Percentiles rank a stretch among this genome's conserved stretches.
phyloP scores from a whole-genome alignment of 2,113 vertebrate species.

The Rhea pennata region DNA sequence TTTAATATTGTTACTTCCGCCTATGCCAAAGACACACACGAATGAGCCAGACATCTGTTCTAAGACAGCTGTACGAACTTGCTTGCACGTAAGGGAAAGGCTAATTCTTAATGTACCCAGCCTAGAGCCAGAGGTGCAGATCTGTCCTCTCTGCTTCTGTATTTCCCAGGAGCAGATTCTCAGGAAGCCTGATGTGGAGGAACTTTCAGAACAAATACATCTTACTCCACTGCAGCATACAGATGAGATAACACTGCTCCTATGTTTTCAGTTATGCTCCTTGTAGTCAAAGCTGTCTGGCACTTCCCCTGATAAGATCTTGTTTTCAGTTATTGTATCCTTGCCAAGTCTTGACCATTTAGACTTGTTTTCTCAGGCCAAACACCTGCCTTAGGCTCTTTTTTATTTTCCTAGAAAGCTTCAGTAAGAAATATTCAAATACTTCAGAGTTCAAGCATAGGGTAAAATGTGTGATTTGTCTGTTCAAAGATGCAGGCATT shows the following conservation, averaged over 20 bases:
- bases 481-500: not conserved
- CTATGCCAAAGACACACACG: fast-evolving
- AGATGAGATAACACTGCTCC: not conserved
- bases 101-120: not conserved
- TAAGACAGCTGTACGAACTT: not conserved
- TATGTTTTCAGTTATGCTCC: not conserved
- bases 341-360: not conserved
- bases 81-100: not conserved
- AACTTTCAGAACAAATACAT: not conserved
- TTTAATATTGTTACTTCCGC: not conserved
- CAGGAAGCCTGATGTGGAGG: not conserved
- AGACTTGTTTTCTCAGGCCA: not conserved
- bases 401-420: not conserved
- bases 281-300: not conserved
- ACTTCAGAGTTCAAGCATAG: not conserved
- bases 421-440: not conserved
- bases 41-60: not conserved
- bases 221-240: not conserved
- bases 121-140: not conserved
- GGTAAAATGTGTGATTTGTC: not conserved
- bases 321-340: not conserved
- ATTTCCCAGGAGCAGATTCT: not conserved
- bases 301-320: not conserved
- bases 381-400: not conserved
- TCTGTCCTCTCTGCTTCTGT: not conserved